These are phyloP conservation scores for Atta cephalotes DNA, from an alignment of 1,140 invertebrate species.

Conservation along the genomic window DNA sequence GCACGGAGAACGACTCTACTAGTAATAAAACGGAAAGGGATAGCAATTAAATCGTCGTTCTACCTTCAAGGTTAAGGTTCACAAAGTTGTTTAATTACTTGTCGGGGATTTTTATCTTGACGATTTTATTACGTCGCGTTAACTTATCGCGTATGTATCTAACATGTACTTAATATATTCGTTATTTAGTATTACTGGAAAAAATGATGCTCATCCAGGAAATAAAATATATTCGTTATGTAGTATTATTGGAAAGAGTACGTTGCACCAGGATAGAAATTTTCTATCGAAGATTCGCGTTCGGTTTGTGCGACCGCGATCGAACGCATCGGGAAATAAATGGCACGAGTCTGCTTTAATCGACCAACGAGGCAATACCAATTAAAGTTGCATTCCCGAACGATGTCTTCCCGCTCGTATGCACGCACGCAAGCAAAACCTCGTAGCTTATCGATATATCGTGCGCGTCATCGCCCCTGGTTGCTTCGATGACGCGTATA, in stretches of 20 bases:
- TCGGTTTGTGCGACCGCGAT: conserved; percentile 55
- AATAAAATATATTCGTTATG: conserved; percentile 8
- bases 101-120: neutral
- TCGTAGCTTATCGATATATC: conserved; percentile 47
- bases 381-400: conserved; percentile 76
- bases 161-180: neutral
- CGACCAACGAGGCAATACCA: conserved; percentile 74
- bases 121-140: neutral
- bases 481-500: neutral
- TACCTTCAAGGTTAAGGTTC: conserved; percentile 25
- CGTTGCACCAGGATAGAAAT: neutral
- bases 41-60: conserved; percentile 3
- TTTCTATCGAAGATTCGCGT: conserved; percentile 6
- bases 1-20: neutral
- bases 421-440: conserved; percentile 33
- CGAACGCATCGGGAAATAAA: conserved; percentile 73
- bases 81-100: conserved; percentile 11
- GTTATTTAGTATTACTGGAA: neutral
- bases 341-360: conserved; percentile 75
- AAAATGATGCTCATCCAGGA: neutral
- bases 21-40: conserved; percentile 2
- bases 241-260: neutral
- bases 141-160: neutral
- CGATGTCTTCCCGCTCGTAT: conserved; percentile 43
- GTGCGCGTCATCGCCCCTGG: conserved; percentile 24